phyloP scores from a whole-genome alignment of 2,113 vertebrate species.

The Meleagris gallopavo region DNA sequence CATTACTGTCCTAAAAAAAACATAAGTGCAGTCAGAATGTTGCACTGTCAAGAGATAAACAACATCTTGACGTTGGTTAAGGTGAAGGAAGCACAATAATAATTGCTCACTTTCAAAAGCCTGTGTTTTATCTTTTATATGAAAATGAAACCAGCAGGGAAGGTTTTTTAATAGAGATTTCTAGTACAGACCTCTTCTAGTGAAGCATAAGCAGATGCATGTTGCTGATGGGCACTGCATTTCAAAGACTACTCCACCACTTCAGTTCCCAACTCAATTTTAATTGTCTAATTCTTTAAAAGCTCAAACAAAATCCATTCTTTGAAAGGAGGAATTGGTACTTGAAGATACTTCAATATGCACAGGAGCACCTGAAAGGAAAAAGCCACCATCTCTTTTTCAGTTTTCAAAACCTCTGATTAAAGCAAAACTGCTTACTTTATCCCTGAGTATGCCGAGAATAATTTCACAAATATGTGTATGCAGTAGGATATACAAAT shows the following conservation, averaged over 20 bases:
- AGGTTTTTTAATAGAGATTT: neutral
- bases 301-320: neutral
- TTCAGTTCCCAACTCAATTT: neutral
- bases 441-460: neutral
- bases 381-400: fast-evolving
- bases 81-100: neutral
- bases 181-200: neutral
- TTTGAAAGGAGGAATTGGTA: neutral
- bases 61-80: neutral
- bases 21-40: neutral
- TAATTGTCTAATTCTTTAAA: neutral
- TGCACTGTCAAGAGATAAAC: neutral
- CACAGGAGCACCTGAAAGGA: neutral
- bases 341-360: neutral
- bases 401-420: neutral
- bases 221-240: neutral
- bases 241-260: neutral
- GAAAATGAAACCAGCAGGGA: neutral
- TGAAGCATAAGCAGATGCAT: neutral
- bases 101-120: neutral
- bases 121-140: neutral
- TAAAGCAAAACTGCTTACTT: neutral
- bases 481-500: neutral
- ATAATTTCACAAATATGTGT: neutral
- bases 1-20: neutral